A percentile compares a stretch with the other conserved stretches of the same genome.
phyloP scores from a whole-genome alignment of 2,113 vertebrate genomes.

The Pseudolaguvia tuberculata region DNA sequence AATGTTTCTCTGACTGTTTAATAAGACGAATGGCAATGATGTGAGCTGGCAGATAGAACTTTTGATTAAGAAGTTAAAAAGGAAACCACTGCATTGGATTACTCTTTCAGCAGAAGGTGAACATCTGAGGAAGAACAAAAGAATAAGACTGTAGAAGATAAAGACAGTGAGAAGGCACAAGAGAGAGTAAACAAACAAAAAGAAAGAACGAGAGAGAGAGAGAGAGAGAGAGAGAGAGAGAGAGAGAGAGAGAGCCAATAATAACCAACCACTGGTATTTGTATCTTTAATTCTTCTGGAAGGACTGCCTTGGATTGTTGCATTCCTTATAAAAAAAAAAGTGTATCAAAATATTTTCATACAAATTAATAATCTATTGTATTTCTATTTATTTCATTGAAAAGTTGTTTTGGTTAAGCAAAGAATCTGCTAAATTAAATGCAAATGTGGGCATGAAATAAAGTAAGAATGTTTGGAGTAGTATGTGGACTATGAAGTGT shows the following conservation, averaged over 20 bases:
- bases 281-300: conserved; percentile 4
- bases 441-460: not conserved
- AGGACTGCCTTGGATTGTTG: not conserved
- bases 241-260: no score
- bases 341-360: not conserved
- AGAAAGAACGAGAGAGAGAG: conserved; percentile 10
- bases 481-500: no score
- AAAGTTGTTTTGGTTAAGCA: not conserved
- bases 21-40: conserved; percentile 29
- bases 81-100: not conserved
- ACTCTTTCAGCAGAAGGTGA: conserved; percentile 17
- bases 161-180: not conserved
- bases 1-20: conserved; percentile 33
- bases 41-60: not conserved
- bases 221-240: conserved; percentile 4
- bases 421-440: not conserved
- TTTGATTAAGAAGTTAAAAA: conserved; percentile 44
- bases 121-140: conserved; percentile 5
- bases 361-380: not conserved
- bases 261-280: conserved; percentile 1
- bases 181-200: conserved; percentile 3
- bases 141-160: not conserved
- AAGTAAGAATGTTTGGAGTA: not conserved
- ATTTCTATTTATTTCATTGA: not conserved
- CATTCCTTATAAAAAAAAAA: not conserved